Conservation (phyloP, 2,797 vertebrate species). For the Euthynnus affinis region DNA sequence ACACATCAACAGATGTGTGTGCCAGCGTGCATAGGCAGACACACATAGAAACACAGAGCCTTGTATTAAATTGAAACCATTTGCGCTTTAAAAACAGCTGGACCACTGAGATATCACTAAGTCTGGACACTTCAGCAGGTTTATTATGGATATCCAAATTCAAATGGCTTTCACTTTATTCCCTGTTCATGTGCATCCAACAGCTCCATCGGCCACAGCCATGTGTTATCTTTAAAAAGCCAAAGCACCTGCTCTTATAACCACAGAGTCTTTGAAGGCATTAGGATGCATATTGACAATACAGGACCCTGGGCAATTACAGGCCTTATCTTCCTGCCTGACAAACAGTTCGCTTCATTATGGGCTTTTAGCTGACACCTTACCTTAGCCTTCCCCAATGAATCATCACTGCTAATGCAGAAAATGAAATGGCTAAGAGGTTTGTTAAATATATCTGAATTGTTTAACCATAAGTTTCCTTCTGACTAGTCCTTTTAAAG, state of each 20-base stretch:
- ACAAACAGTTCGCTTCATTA: constrained; percentile 73
- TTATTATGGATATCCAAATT: constrained; percentile 51
- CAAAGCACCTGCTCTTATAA: constrained; percentile 55
- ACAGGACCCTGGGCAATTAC: constrained; percentile 69
- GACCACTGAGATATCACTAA: constrained; percentile 41
- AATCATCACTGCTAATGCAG: constrained; percentile 70
- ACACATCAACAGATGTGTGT: constrained; percentile 17
- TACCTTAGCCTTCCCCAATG: constrained; percentile 58
- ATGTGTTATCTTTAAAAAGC: constrained; percentile 45
- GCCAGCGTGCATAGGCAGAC: background rate
- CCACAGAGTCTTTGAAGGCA: constrained; percentile 49
- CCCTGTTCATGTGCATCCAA: constrained; percentile 25
- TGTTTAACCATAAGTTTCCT: constrained; percentile 65
- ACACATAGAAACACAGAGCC: constrained; percentile 12
- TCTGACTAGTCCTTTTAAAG: constrained; percentile 65
- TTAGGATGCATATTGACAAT: constrained; percentile 67
- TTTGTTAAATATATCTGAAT: constrained; percentile 73
- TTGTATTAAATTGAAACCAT: constrained; percentile 43
- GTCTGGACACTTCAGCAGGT: constrained; percentile 53
- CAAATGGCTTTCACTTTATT: constrained; percentile 30
- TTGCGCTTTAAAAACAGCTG: constrained; percentile 53
- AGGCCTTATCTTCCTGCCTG: constrained; percentile 71
- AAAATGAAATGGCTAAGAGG: constrained; percentile 67
- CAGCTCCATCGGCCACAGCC: constrained; percentile 22
- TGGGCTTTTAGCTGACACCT: constrained; percentile 77